A percentile compares a stretch with the other conserved stretches of the same genome.
phyloP scores from a whole-genome alignment of 2,797 vertebrate species.

The Orestias chungarensis region DNA sequence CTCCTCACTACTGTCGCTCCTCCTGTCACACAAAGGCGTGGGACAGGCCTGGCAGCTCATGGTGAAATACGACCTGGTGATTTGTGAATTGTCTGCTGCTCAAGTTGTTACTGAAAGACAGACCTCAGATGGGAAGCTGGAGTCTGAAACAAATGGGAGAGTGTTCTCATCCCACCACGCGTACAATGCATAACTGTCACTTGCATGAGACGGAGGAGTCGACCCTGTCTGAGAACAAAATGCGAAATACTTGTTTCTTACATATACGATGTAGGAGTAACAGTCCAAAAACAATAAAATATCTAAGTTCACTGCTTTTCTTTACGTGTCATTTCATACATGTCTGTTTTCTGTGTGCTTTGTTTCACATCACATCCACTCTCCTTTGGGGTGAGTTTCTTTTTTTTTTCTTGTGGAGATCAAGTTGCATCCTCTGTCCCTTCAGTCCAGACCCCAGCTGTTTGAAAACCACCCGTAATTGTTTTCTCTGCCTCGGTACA shows the following conservation, averaged over 20 bases:
- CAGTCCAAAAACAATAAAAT: background rate
- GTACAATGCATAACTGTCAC: constrained; percentile 60
- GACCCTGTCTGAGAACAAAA: background rate
- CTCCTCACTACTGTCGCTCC: constrained; percentile 27
- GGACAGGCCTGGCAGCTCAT: constrained; percentile 66
- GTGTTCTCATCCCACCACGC: constrained; percentile 13
- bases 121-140: constrained; percentile 44
- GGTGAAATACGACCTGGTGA: constrained; percentile 73
- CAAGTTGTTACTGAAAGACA: constrained; percentile 48
- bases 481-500: constrained; percentile 32
- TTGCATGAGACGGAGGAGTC: constrained; percentile 22
- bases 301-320: background rate
- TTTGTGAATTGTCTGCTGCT: constrained; percentile 66
- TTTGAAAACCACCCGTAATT: constrained; percentile 53
- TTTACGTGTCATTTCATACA: background rate
- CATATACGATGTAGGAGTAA: background rate
- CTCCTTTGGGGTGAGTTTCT: background rate
- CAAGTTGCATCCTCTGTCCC: constrained; percentile 41
- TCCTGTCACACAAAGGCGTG: constrained; percentile 42
- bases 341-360: background rate
- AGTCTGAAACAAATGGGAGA: constrained; percentile 67
- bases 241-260: background rate
- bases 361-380: background rate
- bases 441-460: constrained; percentile 30
- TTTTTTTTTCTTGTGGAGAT: constrained; percentile 30